Base-by-base conservation (phyloP, 2,888 invertebrate genomes). In the Drepana falcataria region DNA sequence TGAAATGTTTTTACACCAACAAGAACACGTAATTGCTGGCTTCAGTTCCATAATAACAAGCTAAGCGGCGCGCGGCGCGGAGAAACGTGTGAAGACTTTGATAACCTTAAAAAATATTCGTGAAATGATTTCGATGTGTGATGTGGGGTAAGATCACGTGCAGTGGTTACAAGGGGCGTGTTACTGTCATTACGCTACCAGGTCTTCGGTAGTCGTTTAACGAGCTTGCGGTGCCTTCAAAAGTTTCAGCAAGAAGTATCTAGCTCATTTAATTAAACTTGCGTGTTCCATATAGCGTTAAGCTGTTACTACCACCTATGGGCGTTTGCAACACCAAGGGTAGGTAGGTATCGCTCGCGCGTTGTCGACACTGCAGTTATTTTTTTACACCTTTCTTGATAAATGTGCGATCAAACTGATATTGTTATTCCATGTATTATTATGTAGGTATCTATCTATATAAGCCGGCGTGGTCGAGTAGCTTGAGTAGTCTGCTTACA, bases 121-220 rank as follows among this genome's bases (percentile, higher is more conserved):
- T 64, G 81, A 85, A 87, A 83, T 84, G 76, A 79, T 82, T 85
- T 79, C 67, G 69, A 79, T 78, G 85, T 85, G 85, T 81, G 79
- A 87, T 85, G 82, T 83, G 73, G 81, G 78, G 86, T 86, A 79
- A 83, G 87, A 85, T 86, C 83, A 77, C 75, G 75, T 71, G 71
- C 66, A 64, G 66, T 77, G 79, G 85, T 85, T 86, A 83, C 79
- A 74, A 71, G 78, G 77, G 87, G 87, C 84, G 86, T 74, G 73
- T 63, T 66, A 58, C 79, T 86, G 84, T 87, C 85, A 87, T 87
- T 87, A 87, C 77, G 65, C 74, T 75, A 83, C 83, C 84, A 73
- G 71, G 40, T 49, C 49, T 3, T 37, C 21, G 49, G 49, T 33
- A 5, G 71, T 61, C 66, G 72, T 54, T 71, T 85, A 86, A 87